Conservation (phyloP, 2,888 invertebrate genomes). For the Scaptomyza caliginosa region DNA sequence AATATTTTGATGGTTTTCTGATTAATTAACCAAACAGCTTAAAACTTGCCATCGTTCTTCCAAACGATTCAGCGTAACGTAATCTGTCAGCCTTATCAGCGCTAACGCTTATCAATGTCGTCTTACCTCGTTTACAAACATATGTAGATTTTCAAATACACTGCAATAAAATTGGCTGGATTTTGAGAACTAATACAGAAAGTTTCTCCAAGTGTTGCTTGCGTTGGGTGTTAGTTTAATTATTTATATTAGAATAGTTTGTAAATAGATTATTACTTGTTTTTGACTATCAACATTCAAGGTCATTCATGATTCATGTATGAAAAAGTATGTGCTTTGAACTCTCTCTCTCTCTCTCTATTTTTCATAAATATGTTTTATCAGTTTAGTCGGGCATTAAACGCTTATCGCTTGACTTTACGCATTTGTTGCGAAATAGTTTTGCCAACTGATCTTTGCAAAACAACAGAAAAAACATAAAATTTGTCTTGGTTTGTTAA, state of each 20-base stretch:
- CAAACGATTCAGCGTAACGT: constrained; percentile 6
- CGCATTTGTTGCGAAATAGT: constrained; percentile 20
- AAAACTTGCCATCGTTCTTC: neutral
- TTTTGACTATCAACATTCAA: neutral
- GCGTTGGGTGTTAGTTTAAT: neutral
- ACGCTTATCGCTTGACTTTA: constrained; percentile 5
- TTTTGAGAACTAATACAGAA: no score
- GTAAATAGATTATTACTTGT: neutral
- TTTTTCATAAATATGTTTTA: constrained; percentile 2
- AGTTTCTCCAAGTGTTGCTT: neutral
- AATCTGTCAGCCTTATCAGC: constrained; percentile 38
- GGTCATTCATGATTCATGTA: constrained; percentile 5
- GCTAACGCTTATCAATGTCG: constrained; percentile 33
- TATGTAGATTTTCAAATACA: constrained; percentile 4
- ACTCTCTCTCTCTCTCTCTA: no score
- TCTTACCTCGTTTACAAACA: neutral
- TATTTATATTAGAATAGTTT: neutral
- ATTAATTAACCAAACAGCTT: constrained; percentile 49
- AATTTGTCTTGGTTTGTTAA: no score
- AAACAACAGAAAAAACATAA: neutral
- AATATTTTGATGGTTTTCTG: constrained; percentile 72
- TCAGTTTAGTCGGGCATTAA: neutral
- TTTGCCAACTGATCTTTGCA: neutral
- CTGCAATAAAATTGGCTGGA: neutral
- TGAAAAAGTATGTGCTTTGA: neutral